Conservation (phyloP, 30 jellyfish, hydroid and myxozoan species). For the Aurelia sp. region DNA sequence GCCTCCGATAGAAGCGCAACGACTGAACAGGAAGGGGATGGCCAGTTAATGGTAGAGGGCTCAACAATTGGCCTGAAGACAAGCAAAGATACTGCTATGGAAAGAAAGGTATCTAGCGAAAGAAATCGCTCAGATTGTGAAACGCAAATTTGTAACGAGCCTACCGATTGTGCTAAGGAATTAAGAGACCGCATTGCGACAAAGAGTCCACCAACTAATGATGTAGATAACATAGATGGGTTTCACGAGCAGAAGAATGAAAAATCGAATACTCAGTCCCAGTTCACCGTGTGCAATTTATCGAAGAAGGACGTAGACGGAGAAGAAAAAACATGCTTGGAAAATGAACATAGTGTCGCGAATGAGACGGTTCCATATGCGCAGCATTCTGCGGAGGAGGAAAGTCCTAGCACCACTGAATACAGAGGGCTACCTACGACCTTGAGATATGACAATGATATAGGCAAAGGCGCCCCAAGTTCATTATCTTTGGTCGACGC, state of each 20-base stretch:
- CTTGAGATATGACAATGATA: not conserved
- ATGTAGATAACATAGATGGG: not conserved
- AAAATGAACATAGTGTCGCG: not conserved
- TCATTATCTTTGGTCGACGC: not conserved
- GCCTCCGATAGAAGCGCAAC: not conserved
- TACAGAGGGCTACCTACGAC: constrained; percentile 6
- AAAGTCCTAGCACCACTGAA: not conserved
- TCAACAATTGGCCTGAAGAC: not conserved
- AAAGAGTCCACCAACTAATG: not conserved
- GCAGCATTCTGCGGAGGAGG: constrained; percentile 10
- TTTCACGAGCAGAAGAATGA: not conserved
- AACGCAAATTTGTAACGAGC: not conserved
- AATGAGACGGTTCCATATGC: not conserved
- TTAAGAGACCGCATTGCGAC: not conserved
- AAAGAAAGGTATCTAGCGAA: not conserved
- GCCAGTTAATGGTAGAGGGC: not conserved
- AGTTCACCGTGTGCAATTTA: not conserved
- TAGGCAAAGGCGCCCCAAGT: not conserved
- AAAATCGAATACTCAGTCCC: not conserved
- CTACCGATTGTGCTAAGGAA: not conserved
- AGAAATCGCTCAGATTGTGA: not conserved
- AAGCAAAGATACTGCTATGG: not conserved
- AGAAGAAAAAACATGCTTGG: not conserved
- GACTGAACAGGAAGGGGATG: not conserved
- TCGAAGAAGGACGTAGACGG: not conserved